Evolutionary conservation across 2,888 invertebrate genomes (phyloP).

Genomic region (Microctonus brassicae): DNA sequence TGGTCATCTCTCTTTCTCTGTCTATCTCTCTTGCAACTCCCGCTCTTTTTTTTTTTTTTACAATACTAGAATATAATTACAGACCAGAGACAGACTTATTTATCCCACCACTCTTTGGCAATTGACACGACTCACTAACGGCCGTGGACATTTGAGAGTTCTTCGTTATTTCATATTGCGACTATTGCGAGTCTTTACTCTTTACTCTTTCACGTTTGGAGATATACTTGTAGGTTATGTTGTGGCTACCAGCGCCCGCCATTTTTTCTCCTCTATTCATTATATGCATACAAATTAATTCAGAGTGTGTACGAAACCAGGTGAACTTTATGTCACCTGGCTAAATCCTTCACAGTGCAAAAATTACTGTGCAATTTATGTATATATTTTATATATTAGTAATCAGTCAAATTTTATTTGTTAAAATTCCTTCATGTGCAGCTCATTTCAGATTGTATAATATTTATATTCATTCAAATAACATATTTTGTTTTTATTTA

Average conservation of each 20-base stretch:
- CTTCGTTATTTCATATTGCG: too few species aligned
- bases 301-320: background rate
- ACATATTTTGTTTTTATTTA: background rate
- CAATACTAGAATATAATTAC: background rate
- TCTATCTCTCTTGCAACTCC: background rate
- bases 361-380: too few species aligned
- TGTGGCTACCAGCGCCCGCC: too few species aligned
- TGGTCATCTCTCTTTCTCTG: background rate
- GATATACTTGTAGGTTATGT: too few species aligned
- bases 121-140: too few species aligned
- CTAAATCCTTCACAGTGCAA: background rate
- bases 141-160: too few species aligned
- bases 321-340: constrained; percentile 4
- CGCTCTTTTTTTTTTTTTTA: background rate
- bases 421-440: background rate
- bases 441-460: background rate
- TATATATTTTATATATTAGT: too few species aligned
- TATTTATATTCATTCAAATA: background rate
- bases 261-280: too few species aligned
- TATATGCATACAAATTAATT: too few species aligned
- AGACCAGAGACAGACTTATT: background rate
- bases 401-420: background rate
- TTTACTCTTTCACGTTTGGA: too few species aligned
- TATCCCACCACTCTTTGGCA: background rate
- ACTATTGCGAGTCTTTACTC: too few species aligned